Evolutionary conservation across 2,888 invertebrate species (phyloP).

Genomic region (Opisthograptis luteolata): DNA sequence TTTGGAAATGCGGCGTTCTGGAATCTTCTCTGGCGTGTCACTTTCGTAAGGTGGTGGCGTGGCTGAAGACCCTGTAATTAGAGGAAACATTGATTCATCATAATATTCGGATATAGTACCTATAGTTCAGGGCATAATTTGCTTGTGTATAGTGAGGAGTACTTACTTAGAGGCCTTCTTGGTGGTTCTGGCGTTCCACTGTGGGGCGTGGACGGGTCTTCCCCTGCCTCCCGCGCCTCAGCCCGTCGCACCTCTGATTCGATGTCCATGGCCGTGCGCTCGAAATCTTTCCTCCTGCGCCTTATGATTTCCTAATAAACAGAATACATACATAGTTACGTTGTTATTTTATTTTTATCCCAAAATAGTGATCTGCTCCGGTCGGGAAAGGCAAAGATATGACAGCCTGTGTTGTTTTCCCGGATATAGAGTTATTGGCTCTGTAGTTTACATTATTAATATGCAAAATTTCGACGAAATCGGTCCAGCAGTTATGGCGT

Average conservation of each 20-base stretch:
- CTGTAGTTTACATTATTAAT: too few relatives aligned
- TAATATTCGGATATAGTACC: too few relatives aligned
- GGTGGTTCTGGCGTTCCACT: conserved; percentile 30
- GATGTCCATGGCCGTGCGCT: conserved; percentile 90
- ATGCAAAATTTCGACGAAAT: too few relatives aligned
- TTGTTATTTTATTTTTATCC: too few relatives aligned
- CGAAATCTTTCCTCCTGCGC: conserved; percentile 87
- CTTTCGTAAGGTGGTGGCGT: conserved; percentile 68
- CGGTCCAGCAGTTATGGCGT: too few relatives aligned
- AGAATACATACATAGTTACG: too few relatives aligned
- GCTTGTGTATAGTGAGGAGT: too few relatives aligned
- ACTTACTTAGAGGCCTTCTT: conserved; percentile 33
- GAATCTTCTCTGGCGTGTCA: conserved; percentile 68
- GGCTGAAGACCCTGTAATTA: conserved; percentile 62
- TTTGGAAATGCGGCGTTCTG: conserved; percentile 61
- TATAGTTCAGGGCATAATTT: too few relatives aligned
- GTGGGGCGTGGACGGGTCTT: conserved; percentile 48
- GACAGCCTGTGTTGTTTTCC: too few relatives aligned
- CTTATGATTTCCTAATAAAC: conserved; percentile 85
- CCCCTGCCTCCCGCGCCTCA: conserved; percentile 78
- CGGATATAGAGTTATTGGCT: too few relatives aligned
- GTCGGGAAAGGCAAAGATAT: too few relatives aligned
- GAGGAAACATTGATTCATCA: background rate
- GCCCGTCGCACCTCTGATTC: conserved; percentile 87
- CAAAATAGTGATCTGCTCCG: too few relatives aligned